phyloP scores from a whole-genome alignment of 1,140 invertebrate species.

The Tribolium madens region DNA sequence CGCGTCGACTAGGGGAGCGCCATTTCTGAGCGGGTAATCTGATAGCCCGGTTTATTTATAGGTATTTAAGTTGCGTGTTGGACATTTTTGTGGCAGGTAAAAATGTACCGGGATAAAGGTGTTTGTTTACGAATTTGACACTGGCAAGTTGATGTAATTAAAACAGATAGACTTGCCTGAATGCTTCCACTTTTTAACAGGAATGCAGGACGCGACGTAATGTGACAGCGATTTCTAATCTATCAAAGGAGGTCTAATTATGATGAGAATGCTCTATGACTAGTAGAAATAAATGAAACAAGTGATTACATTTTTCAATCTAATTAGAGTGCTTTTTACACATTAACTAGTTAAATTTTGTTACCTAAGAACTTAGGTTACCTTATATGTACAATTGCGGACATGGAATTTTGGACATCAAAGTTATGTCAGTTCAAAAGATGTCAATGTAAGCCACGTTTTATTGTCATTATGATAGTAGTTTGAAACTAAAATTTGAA shows the following conservation, averaged over 20 bases:
- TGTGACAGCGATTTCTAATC: neutral
- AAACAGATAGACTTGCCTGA: neutral
- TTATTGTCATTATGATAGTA: too few species aligned
- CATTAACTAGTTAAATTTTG: too few species aligned
- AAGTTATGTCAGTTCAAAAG: too few species aligned
- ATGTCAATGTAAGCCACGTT: too few species aligned
- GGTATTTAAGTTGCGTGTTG: slow-evolving; percentile 35
- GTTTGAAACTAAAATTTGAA: too few species aligned
- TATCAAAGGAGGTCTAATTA: neutral
- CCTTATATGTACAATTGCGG: too few species aligned
- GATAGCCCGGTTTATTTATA: slow-evolving; percentile 34
- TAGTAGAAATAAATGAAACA: neutral
- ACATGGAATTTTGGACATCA: too few species aligned
- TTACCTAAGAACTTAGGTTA: too few species aligned
- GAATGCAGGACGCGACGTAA: neutral
- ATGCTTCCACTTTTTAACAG: neutral
- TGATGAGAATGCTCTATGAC: neutral
- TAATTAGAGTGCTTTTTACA: too few species aligned
- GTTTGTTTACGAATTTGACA: neutral
- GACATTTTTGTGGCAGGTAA: slow-evolving; percentile 35
- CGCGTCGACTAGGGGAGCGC: slow-evolving; percentile 41
- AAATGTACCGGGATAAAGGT: slow-evolving; percentile 16
- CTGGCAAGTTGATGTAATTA: slow-evolving; percentile 12
- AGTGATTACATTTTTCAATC: too few species aligned
- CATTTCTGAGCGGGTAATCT: slow-evolving; percentile 48